Evolutionary conservation across 1,140 invertebrate genomes (phyloP), one percentile per base, ranked within the genome.

Genomic region (Drosophila mayri): DNA sequence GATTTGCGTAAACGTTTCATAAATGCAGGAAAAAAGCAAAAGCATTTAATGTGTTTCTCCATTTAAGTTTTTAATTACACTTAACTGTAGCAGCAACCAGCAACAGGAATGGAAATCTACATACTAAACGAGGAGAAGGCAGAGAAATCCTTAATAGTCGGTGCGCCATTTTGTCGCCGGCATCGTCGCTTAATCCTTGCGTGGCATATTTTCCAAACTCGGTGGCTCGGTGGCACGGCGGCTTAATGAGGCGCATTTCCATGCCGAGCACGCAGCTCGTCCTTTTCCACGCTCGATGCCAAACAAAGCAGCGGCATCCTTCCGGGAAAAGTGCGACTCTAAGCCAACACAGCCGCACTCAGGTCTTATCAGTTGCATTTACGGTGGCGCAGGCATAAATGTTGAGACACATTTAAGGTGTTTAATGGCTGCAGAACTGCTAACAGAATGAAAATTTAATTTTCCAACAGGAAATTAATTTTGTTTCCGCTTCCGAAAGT

Each of bases 61-160:
- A 84, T 84, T 84, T 76, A 84, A 84, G 76, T 84, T 84, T 84
- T 84, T 90, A 88, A 88, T 90, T 81, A 90, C 68, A 84, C 72
- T 80, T 61, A 54, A 58, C 73, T 30, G 62, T 12, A 25, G 16
- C 30, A 16, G 52, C 74, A 60, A 62, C 46, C 30, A 16, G 52
- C 74, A 63, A 62, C 46, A 40, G 64, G 65, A 71, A 37, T 71
- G 66, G 52, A 71, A 58, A 68, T 49, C 2, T 11, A 30, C 6
- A 30, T 20, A 32, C 30, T 25, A 50, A 68, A 62, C 52, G 57
- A 18, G 49, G 12, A 58, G 10, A 30, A 44, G 20, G n/a, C 52
- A 12, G 20, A 14, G 72, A 79, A 63, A 80, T 83, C 68, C 80
- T 84, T 78, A 88, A 90, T 81, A 64, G 80, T 18, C 79, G 64